phyloP scores from a whole-genome alignment of 2,888 invertebrate species.

The Anodontia alba region DNA sequence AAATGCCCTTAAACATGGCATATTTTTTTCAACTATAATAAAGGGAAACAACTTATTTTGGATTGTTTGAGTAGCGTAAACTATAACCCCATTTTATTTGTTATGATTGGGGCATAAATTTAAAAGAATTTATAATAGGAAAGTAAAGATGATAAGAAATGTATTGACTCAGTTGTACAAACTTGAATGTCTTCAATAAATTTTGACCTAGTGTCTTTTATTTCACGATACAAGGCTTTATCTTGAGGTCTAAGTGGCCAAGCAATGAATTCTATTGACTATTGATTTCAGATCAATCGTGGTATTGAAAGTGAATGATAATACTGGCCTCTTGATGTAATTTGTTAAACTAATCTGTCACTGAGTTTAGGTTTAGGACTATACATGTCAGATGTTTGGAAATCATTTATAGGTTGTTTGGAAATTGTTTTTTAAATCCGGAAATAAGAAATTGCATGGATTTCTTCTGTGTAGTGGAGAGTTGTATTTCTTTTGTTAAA shows the following conservation, averaged over 20 bases:
- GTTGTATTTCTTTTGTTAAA: too few relatives aligned
- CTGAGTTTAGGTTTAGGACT: background rate
- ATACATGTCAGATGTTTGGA: too few relatives aligned
- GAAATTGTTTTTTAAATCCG: too few relatives aligned
- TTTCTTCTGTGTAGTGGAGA: too few relatives aligned
- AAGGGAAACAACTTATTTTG: too few relatives aligned
- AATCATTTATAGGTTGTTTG: too few relatives aligned
- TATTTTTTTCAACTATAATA: too few relatives aligned
- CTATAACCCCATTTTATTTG: too few relatives aligned
- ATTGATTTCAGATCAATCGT: slow-evolving; percentile 2
- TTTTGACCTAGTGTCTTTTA: slow-evolving; percentile 1
- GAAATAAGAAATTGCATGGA: too few relatives aligned
- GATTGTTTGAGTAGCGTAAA: too few relatives aligned
- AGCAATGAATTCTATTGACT: slow-evolving; percentile 15
- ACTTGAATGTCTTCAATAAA: slow-evolving; percentile 9
- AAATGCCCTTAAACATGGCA: too few relatives aligned
- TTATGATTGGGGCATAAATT: background rate
- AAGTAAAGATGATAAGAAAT: background rate
- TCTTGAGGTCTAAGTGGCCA: slow-evolving; percentile 11
- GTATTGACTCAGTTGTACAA: slow-evolving; percentile 26
- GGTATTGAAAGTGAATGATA: background rate
- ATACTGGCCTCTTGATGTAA: background rate
- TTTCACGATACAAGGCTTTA: background rate
- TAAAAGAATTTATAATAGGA: background rate
- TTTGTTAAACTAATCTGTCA: background rate